Conservation (phyloP, 2,113 vertebrate species). For the Nycticebus coucang region DNA sequence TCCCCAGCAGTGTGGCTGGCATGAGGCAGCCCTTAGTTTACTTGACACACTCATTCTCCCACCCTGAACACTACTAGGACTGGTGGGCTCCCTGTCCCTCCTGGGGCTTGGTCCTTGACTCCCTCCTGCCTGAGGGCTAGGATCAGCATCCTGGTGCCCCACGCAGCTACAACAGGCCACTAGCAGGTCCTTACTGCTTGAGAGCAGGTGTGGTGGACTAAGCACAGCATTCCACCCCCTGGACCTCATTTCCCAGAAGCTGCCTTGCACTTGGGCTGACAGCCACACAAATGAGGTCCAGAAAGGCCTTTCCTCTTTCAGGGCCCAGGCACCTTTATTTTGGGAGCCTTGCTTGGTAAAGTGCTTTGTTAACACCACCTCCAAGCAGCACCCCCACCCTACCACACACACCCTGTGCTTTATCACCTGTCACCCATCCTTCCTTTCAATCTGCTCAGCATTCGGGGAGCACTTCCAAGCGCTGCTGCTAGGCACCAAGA, state of each 20-base stretch:
- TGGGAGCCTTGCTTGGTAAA: slow-evolving; percentile 42
- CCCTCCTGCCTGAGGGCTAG: background rate
- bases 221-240: background rate
- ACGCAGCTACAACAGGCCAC: background rate
- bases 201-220: background rate
- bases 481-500: background rate
- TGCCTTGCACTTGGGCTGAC: background rate
- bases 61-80: background rate
- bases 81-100: background rate
- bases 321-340: slow-evolving; percentile 63
- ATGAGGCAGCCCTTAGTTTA: background rate
- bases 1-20: background rate
- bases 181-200: background rate
- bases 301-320: slow-evolving; percentile 61
- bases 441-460: background rate
- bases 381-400: background rate
- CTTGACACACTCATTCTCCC: fast-evolving
- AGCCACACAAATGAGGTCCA: slow-evolving; percentile 53
- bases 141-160: background rate
- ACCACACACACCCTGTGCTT: background rate
- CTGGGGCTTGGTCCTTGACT: background rate
- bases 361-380: slow-evolving; percentile 5
- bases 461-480: background rate
- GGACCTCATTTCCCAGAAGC: background rate
- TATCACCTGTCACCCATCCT: background rate